Base-by-base conservation (phyloP, 1,140 invertebrate species). In the Babylonia areolata region DNA sequence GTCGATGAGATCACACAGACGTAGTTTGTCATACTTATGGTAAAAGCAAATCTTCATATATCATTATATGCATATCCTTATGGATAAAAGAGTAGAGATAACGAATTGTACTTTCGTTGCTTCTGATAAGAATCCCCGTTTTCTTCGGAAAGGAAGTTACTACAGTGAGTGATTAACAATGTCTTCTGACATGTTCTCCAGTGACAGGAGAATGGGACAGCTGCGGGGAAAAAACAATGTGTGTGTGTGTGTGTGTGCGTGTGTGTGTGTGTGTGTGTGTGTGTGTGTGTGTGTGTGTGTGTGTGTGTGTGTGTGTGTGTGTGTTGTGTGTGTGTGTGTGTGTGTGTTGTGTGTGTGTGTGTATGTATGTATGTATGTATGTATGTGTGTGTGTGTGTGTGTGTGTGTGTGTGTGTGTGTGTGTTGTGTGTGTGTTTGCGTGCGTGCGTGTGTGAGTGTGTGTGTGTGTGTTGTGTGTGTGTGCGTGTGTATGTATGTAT, bases 391-490 rank as follows among this genome's bases (percentile, higher is more conserved):
- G 23, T 6, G 58, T 64, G 20, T 11, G n/a, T 20, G 58, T 5
- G 58, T 23, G 20, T 5, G 58, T 23, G 20, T 23, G 42, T 46
- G 42, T 6, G 42, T 46, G 42, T 15, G 42, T 15, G 42, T 15
- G 42, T 15, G 42, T 15, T 46, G 20, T 23, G 20, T 28, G 20
- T 5, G 20, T 69, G 20, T 5, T 6, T 69, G 20, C 20, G n/a
- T 23, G 20, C n/a, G 20, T 69, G 58, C 31, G 28, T 31, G 11
- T 73, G 71, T 73, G 71, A 33, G 71, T 73, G 71, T 73, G 71
- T 73, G n/a, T 73, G 71, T 73, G n/a, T 73, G 71, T 73, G n/a
- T 73, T 46, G 71, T 73, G 71, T 73, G 71, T 73, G 71, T 73
- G 71, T 23, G 20, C 23, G 20, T 69, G 20, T 69, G n/a, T 69